Base-by-base conservation (phyloP, 2,797 vertebrate species). In the Acanthurus leucopareius region DNA sequence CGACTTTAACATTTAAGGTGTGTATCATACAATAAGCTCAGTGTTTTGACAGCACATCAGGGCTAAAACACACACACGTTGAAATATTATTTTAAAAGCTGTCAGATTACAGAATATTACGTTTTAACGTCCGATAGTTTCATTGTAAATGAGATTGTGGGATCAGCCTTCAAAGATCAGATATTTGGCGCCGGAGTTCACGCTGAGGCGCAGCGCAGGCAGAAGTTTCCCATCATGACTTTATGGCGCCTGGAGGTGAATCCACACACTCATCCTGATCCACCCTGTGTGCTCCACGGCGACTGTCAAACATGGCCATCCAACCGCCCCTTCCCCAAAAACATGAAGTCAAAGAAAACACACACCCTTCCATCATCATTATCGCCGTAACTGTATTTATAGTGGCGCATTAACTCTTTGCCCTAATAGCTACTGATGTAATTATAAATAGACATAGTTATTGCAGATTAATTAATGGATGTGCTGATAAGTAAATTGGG, bases 301-400 rank as follows among this genome's bases (percentile, higher is more conserved):
- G 20, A 19, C 77, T 66, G 86, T 88, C 86, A 88, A 83, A 90
- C 38, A 84, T 17, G 38, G 35, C 56, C 60, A 63, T 56, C 71
- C 77, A 60, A 51, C 67, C 56, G 20, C n/a, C 15, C 45, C 13
- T 17, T 11, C 28, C 6, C 2, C 14, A 40, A 35, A 45, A 15
- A 16, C 42, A 3, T 1, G 7, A 25, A 7, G 2, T 7, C 4
- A 10, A n/a, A 6, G 6, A 10, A 22, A 51, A 35, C 16, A 47
- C 5, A 5, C 38, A 7, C 38, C 38, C 38, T 40, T 40, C 10
- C 38, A 40, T 25, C 25, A 25, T 25, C 38, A 40, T 40, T 40
- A 40, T 40, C 38, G 1, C 25, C 25, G 25, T 25, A 25, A 25
- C 25, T 25, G 3, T 25, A 25, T 25, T 25, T 25, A 25, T 25